These are phyloP conservation scores for Sarcophilus harrisii DNA, from an alignment of 2,797 vertebrate genomes.

Conservation along the genomic window DNA sequence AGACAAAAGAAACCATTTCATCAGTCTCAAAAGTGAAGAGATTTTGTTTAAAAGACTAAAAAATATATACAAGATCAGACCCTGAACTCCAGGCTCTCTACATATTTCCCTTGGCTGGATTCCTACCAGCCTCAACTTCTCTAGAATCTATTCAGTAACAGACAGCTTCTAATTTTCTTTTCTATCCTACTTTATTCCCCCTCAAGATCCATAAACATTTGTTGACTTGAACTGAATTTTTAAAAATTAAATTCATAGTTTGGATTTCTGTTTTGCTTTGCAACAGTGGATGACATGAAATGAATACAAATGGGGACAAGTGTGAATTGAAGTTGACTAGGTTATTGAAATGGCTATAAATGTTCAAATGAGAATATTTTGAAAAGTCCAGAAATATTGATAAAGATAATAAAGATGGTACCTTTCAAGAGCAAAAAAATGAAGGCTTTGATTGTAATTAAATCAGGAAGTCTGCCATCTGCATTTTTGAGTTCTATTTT, in stretches of 20 bases:
- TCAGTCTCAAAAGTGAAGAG: neutral
- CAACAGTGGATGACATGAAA: neutral
- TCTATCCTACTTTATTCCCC: neutral
- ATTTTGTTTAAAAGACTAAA: neutral
- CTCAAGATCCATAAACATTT: neutral
- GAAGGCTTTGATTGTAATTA: neutral
- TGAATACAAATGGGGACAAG: neutral
- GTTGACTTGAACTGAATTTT: neutral
- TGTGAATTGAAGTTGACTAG: neutral
- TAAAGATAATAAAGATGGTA: neutral
- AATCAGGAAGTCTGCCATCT: neutral
- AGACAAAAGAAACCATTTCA: neutral
- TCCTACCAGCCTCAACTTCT: neutral
- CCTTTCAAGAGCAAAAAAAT: neutral
- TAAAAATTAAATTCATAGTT: neutral
- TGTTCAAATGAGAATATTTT: neutral
- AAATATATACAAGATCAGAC: too few species aligned
- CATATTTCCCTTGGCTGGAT: neutral
- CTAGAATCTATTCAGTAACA: neutral
- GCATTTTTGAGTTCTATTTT: neutral
- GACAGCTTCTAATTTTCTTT: too few species aligned
- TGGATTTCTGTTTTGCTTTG: neutral
- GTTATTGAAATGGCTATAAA: neutral
- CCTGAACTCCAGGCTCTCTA: neutral
- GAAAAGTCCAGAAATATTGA: neutral